A percentile compares a stretch with the other conserved stretches of the same genome.
Conservation (phyloP, 2,888 invertebrate species). For the Druceiella hillmani region DNA sequence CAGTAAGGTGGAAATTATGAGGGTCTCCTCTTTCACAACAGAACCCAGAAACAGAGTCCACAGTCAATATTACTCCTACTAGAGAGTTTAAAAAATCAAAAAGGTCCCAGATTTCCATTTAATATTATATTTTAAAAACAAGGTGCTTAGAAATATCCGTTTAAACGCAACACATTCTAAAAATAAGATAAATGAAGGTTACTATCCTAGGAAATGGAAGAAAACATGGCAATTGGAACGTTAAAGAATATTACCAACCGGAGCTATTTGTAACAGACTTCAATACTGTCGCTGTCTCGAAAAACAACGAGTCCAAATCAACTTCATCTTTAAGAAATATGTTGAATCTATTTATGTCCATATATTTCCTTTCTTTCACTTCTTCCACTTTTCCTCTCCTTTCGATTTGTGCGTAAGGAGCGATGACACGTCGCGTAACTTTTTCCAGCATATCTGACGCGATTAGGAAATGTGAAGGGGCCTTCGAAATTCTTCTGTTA, state of each 20-base stretch:
- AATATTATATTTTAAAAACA: no score
- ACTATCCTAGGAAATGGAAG: no score
- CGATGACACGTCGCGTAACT: slow-evolving; percentile 53
- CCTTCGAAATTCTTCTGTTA: slow-evolving; percentile 27
- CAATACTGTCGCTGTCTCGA: slow-evolving; percentile 53
- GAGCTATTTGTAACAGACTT: slow-evolving; percentile 51
- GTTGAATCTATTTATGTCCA: slow-evolving; percentile 40
- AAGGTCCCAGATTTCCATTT: no score
- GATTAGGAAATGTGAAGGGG: slow-evolving; percentile 41
- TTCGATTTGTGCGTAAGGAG: slow-evolving; percentile 51
- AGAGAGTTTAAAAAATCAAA: no score
- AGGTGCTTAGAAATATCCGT: no score
- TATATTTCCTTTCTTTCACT: slow-evolving; percentile 33
- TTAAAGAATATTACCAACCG: slow-evolving; percentile 32
- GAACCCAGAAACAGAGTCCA: no score
- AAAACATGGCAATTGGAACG: no score
- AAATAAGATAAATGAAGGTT: no score
- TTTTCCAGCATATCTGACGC: slow-evolving; percentile 46
- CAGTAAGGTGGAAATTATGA: no score
- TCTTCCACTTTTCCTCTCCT: slow-evolving; percentile 35
- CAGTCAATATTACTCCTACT: no score
- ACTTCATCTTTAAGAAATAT: slow-evolving; percentile 52
- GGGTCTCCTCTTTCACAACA: no score
- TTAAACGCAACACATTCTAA: no score
- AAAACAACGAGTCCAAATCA: slow-evolving; percentile 49